Evolutionary conservation across 1,140 invertebrate species (phyloP), one percentile per base, ranked within the genome.

Genomic region (Phortica variegata): DNA sequence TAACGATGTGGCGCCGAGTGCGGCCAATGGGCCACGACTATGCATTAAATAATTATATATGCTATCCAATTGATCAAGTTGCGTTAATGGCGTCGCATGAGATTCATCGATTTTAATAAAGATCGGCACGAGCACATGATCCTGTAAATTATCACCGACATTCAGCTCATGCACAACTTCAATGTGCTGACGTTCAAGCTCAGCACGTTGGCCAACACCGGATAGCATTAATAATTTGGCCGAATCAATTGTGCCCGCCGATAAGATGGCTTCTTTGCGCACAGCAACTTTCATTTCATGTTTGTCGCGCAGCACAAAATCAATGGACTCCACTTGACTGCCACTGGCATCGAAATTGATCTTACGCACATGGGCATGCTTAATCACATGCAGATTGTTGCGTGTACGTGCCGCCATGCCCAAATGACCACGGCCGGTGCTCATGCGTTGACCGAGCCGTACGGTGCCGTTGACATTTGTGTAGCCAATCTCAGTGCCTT

Each of bases 321-420:
- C 58, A 0, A 82, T 61, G 2, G 34, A 78, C 65, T 2, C 23
- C 6, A 68, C 36, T 0, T 39, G 45, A 15, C 51, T 12, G 0
- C 23, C 43, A 0, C 13, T 8, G 0, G 83, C 83, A 60, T 85
- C 77, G n/a, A 87, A 63, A 5, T 83, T 77, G 0, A 83, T 56
- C 49, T 77, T 80, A n/a, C 79, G 81, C 0, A 82, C 86, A 45
- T 78, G 69, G 0, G 84, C 77, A 42, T 82, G 81, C 45, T 83
- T 86, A 8, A 85, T 65, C 3, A 91, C 79, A 43, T 83, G 82
- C 1, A 93, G 63, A 77, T 93, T 94, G 6, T 77, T 65, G 17
- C 83, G 79, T 0, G 20, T 26, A 3, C 82, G 55, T 9, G 81
- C 12, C 1, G 73, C 55, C 2, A 37, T 34, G 0, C 48, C 50